These are phyloP conservation scores for Cecidostiba fungosa DNA, from an alignment of 2,888 invertebrate species.

Conservation along the genomic window DNA sequence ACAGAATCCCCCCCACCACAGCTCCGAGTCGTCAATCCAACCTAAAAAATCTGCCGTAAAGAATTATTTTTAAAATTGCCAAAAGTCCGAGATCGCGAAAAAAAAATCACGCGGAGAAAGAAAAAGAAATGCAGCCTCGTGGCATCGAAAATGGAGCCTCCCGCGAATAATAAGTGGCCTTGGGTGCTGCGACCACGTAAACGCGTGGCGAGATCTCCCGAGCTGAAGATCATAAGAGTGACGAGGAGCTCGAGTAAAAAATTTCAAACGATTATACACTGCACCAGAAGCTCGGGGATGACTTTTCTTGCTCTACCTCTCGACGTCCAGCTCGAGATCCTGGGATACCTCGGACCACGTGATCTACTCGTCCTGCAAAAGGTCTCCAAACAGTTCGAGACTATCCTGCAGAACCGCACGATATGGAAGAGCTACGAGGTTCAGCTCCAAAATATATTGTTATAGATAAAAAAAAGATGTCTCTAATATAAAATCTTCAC, in stretches of 20 bases:
- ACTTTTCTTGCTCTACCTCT: constrained; percentile 66
- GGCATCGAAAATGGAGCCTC: background rate
- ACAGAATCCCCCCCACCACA: background rate
- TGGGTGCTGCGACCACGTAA: background rate
- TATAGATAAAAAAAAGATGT: background rate
- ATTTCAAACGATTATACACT: background rate
- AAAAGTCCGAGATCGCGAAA: background rate
- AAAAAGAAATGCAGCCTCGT: background rate
- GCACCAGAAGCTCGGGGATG: background rate
- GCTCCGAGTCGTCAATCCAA: background rate
- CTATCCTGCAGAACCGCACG: constrained; percentile 67
- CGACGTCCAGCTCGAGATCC: constrained; percentile 71
- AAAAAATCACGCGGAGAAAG: background rate
- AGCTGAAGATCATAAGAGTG: background rate
- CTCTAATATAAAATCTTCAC: background rate
- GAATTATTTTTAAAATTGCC: background rate
- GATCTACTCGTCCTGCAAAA: constrained; percentile 68
- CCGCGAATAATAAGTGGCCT: background rate
- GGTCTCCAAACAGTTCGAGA: constrained; percentile 70
- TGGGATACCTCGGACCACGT: constrained; percentile 68
- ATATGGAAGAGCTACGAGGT: constrained; percentile 73
- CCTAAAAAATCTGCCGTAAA: constrained; percentile 15
- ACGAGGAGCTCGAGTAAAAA: background rate
- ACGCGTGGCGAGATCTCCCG: background rate
- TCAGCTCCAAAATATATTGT: too few relatives aligned